Evolutionary conservation across 2,113 vertebrate species (phyloP).

Genomic region (Heterotis niloticus): DNA sequence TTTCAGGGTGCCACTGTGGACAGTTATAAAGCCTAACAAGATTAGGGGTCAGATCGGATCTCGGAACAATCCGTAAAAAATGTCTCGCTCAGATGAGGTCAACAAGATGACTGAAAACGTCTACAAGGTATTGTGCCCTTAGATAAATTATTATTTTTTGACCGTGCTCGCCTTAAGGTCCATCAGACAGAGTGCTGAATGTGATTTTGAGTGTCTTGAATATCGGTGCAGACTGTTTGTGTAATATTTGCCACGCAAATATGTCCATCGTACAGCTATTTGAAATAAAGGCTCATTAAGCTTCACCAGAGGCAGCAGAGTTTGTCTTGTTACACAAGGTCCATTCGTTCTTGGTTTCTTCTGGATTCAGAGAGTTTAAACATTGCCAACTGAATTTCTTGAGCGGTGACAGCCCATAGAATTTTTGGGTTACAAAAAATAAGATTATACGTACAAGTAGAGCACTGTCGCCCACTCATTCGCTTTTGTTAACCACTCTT

Average conservation of each 20-base stretch:
- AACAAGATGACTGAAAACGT: slow-evolving; percentile 82
- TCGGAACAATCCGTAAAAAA: slow-evolving; percentile 42
- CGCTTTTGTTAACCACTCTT: too few species aligned
- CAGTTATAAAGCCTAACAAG: slow-evolving; percentile 35
- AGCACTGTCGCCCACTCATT: too few species aligned
- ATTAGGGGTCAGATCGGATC: slow-evolving; percentile 13
- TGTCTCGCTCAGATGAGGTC: slow-evolving; percentile 79
- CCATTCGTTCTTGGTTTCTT: not conserved
- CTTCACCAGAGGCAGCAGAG: too few species aligned
- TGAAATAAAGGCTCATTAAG: too few species aligned
- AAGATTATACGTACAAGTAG: too few species aligned
- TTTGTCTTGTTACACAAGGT: not conserved
- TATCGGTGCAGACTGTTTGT: not conserved
- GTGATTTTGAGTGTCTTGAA: not conserved
- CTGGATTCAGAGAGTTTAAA: not conserved
- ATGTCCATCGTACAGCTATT: too few species aligned
- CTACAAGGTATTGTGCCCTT: slow-evolving; percentile 62
- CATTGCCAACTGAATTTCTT: not conserved
- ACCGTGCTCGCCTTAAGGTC: not conserved
- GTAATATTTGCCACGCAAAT: too few species aligned
- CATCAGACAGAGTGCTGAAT: not conserved
- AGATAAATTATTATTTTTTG: not conserved
- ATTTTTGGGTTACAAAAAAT: too few species aligned
- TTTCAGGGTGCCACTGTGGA: slow-evolving; percentile 28
- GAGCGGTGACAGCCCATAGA: too few species aligned